Conservation (phyloP, 2,797 vertebrate species). For the Hoplostethus mediterraneus region DNA sequence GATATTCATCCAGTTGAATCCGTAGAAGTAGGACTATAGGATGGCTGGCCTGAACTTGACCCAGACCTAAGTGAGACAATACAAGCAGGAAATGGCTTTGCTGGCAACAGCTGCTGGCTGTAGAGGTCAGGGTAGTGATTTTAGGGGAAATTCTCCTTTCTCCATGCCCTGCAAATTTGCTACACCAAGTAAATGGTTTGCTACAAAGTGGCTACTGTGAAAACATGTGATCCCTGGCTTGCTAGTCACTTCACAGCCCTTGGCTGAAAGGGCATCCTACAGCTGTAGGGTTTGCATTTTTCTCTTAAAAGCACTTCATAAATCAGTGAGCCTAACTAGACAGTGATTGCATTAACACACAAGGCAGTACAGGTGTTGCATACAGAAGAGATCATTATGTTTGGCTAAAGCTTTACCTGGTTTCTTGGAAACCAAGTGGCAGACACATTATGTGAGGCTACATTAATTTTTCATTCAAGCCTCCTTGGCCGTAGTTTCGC, state of each 20-base stretch:
- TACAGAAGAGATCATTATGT: background rate
- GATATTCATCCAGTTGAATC: conserved; percentile 46
- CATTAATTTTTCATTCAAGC: conserved; percentile 37
- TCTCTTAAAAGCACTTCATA: conserved; percentile 1
- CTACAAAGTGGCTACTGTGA: conserved; percentile 45
- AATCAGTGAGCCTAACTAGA: conserved; percentile 19
- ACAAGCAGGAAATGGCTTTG: conserved; percentile 54
- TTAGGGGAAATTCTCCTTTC: conserved; percentile 48
- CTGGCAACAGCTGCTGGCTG: conserved; percentile 45
- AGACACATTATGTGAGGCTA: conserved; percentile 8
- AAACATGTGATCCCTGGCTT: conserved; percentile 57
- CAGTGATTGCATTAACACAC: conserved; percentile 7
- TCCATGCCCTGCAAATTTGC: conserved; percentile 42
- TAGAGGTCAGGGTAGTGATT: conserved; percentile 39
- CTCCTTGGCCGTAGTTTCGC: conserved; percentile 17
- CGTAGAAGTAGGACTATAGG: conserved; percentile 26
- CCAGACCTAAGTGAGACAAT: conserved; percentile 53
- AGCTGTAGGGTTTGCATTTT: background rate
- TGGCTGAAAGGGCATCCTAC: conserved; percentile 13
- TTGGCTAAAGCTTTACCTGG: background rate
- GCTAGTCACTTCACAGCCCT: conserved; percentile 24
- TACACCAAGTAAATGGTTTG: conserved; percentile 32
- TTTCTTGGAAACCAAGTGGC: conserved; percentile 8
- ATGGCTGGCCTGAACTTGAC: conserved; percentile 47
- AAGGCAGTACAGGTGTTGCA: background rate